Evolutionary conservation across 1,140 invertebrate genomes (phyloP).

Genomic region (Portunus trituberculatus): DNA sequence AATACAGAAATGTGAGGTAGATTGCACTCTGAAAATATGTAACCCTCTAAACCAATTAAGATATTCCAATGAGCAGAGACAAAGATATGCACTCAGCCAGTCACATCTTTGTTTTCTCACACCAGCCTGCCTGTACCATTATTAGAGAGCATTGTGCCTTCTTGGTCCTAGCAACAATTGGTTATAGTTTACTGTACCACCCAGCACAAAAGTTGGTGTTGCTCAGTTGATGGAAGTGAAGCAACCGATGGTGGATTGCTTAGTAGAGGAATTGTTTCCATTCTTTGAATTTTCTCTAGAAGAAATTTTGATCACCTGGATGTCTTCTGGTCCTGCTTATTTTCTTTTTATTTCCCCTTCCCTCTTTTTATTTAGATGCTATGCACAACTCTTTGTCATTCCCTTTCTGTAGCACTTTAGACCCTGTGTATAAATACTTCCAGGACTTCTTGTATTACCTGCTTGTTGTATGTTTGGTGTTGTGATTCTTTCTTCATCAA

Average conservation of each 20-base stretch:
- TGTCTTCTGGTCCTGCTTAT: background rate
- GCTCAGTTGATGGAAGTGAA: background rate
- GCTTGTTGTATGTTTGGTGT: background rate
- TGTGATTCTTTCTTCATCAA: background rate
- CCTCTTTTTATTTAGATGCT: background rate
- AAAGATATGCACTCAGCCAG: background rate
- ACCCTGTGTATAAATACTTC: background rate
- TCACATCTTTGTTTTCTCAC: slow-evolving; percentile 44
- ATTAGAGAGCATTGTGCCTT: slow-evolving; percentile 46
- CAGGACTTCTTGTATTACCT: background rate
- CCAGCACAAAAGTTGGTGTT: background rate
- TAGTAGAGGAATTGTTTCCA: background rate
- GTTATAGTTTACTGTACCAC: background rate
- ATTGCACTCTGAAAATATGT: background rate
- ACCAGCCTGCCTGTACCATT: slow-evolving; percentile 53
- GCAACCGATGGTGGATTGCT: background rate
- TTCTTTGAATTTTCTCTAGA: background rate
- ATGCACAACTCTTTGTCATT: background rate
- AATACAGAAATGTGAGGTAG: background rate
- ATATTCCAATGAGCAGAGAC: background rate
- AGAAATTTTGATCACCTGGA: background rate
- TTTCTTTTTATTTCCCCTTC: background rate
- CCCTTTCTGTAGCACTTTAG: background rate
- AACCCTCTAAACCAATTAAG: background rate
- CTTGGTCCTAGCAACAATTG: slow-evolving; percentile 63